Percentiles rank a stretch among this genome's conserved stretches.
Evolutionary conservation across 1,140 invertebrate species (phyloP).

Genomic region (Leucophenga varia): DNA sequence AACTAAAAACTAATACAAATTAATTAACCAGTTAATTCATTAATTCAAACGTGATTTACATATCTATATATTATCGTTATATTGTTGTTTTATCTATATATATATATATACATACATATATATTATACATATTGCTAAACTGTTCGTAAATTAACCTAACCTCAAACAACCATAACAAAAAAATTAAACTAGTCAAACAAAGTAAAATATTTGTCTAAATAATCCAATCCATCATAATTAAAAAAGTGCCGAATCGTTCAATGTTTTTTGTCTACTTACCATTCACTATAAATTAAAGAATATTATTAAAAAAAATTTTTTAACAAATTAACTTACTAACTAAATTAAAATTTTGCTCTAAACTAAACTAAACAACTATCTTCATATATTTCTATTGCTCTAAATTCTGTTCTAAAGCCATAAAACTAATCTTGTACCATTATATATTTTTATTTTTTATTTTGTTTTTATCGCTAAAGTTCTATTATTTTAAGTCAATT

Average conservation of each 20-base stretch:
- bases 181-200: slow-evolving; percentile 30
- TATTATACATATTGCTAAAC: slow-evolving; percentile 54
- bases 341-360: slow-evolving; percentile 39
- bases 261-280: slow-evolving; percentile 53
- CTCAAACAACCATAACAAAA: slow-evolving; percentile 27
- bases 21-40: slow-evolving; percentile 45
- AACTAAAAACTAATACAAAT: slow-evolving; percentile 23
- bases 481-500: too few relatives aligned
- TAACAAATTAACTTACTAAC: slow-evolving; percentile 41
- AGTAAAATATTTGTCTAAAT: slow-evolving; percentile 51
- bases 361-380: slow-evolving; percentile 32
- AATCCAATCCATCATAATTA: slow-evolving; percentile 14
- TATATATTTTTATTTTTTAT: too few relatives aligned
- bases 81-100: slow-evolving; percentile 34
- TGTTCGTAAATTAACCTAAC: slow-evolving; percentile 50
- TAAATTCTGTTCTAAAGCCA: too few relatives aligned
- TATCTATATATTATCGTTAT: slow-evolving; percentile 50
- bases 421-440: too few relatives aligned
- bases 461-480: too few relatives aligned
- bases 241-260: slow-evolving; percentile 47
- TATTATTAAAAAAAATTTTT: too few relatives aligned
- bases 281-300: too few relatives aligned
- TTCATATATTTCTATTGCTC: slow-evolving; percentile 22
- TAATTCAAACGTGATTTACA: slow-evolving; percentile 47
- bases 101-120: slow-evolving; percentile 53